These are phyloP conservation scores for Branchellion lobata DNA, from an alignment of 2,888 invertebrate species.

Conservation along the genomic window DNA sequence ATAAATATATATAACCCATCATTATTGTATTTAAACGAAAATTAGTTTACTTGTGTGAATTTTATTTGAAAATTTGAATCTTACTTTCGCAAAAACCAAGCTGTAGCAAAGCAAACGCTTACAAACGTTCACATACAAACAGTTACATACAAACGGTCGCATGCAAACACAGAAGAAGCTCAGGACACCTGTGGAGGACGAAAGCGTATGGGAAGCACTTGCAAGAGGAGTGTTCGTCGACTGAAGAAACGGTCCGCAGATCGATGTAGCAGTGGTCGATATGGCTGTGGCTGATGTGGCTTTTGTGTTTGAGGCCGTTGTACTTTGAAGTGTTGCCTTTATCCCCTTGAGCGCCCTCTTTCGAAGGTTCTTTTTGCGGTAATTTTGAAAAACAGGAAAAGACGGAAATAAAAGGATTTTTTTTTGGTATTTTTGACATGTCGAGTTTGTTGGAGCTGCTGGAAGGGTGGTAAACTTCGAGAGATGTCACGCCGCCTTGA, in stretches of 20 bases:
- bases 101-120: not conserved
- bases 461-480: constrained; percentile 40
- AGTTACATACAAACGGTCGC: not conserved
- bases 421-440: not conserved
- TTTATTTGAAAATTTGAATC: not conserved
- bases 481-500: constrained; percentile 39
- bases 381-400: not conserved
- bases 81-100: not conserved
- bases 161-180: too few species aligned
- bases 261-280: constrained; percentile 27
- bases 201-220: constrained; percentile 39
- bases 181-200: constrained; percentile 34
- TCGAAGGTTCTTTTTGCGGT: too few species aligned
- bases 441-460: not conserved
- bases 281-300: not conserved
- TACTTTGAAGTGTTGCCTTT: not conserved
- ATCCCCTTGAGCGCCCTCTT: not conserved
- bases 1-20: too few species aligned
- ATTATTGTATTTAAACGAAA: too few species aligned
- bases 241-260: constrained; percentile 26
- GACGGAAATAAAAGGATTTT: not conserved
- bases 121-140: not conserved
- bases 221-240: constrained; percentile 27
- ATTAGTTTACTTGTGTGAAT: too few species aligned
- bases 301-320: not conserved